phyloP scores from a whole-genome alignment of 1,140 invertebrate genomes.

The Thereuonema tuberculata region DNA sequence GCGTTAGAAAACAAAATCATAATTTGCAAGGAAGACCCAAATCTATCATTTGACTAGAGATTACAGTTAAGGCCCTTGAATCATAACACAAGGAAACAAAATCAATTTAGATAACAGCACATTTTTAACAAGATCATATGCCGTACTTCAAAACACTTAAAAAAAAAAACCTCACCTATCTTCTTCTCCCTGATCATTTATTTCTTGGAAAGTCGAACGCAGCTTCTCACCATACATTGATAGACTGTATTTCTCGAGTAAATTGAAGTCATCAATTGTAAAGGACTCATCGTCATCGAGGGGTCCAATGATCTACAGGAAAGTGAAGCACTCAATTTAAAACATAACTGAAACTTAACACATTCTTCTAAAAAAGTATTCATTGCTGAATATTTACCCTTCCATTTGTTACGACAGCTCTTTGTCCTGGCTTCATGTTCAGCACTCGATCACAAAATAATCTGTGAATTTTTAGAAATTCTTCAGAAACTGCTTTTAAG shows the following conservation, averaged over 20 bases:
- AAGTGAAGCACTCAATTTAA: neutral
- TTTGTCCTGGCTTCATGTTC: conserved; percentile 36
- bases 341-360: conserved; percentile 3
- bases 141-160: too few relatives aligned
- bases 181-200: conserved; percentile 21
- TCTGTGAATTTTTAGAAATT: conserved; percentile 37
- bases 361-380: neutral
- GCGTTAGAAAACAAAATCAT: too few relatives aligned
- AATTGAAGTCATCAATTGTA: conserved; percentile 73
- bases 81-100: too few relatives aligned
- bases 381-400: conserved; percentile 37
- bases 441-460: conserved; percentile 39
- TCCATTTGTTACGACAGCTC: conserved; percentile 77
- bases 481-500: conserved; percentile 25
- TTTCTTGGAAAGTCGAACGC: conserved; percentile 43
- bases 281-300: conserved; percentile 61
- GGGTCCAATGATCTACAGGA: conserved; percentile 51
- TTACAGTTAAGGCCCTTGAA: too few relatives aligned
- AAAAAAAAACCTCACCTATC: too few relatives aligned
- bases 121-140: too few relatives aligned
- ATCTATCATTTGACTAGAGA: too few relatives aligned
- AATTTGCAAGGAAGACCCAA: too few relatives aligned
- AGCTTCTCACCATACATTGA: conserved; percentile 65
- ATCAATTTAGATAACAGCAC: too few relatives aligned
- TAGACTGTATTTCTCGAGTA: conserved; percentile 69